These are phyloP conservation scores for Andinoacara biseriatus DNA, from an alignment of 2,113 vertebrate species.

Conservation along the genomic window DNA sequence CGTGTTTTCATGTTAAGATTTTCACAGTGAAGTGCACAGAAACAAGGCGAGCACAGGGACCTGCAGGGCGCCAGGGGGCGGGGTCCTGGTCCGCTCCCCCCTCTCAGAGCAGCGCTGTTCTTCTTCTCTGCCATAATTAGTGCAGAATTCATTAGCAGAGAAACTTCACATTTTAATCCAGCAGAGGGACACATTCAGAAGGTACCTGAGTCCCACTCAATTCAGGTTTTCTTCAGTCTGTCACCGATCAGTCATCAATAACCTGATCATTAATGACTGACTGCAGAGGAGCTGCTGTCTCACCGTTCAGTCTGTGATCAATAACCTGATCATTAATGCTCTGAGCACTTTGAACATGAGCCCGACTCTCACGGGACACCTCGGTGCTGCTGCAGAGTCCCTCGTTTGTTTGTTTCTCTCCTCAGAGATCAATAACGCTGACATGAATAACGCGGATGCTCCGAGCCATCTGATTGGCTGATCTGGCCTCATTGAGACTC, in stretches of 20 bases:
- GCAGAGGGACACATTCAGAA: too few relatives aligned
- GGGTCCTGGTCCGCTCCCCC: not conserved
- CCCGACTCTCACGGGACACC: too few relatives aligned
- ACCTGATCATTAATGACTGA: not conserved
- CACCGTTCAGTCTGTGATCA: not conserved
- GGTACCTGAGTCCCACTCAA: too few relatives aligned
- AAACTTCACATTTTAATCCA: too few relatives aligned
- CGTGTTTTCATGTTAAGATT: too few relatives aligned
- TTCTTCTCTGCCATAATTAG: slow-evolving; percentile 4
- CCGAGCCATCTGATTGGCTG: slow-evolving; percentile 9
- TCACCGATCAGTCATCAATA: not conserved
- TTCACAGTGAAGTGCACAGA: too few relatives aligned
- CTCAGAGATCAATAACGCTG: not conserved
- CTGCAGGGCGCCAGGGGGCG: too few relatives aligned
- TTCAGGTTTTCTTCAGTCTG: not conserved
- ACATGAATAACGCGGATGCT: slow-evolving; percentile 26
- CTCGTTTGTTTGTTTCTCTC: not conserved
- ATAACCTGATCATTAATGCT: not conserved
- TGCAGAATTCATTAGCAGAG: not conserved
- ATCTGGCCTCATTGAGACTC: not conserved
- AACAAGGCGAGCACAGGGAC: too few relatives aligned
- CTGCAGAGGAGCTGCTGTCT: not conserved
- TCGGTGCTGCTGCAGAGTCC: not conserved
- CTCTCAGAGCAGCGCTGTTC: not conserved
- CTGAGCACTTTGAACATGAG: not conserved